These are phyloP conservation scores for Pogonocichla stellata DNA, from an alignment of 2,113 vertebrate genomes.

Conservation along the genomic window DNA sequence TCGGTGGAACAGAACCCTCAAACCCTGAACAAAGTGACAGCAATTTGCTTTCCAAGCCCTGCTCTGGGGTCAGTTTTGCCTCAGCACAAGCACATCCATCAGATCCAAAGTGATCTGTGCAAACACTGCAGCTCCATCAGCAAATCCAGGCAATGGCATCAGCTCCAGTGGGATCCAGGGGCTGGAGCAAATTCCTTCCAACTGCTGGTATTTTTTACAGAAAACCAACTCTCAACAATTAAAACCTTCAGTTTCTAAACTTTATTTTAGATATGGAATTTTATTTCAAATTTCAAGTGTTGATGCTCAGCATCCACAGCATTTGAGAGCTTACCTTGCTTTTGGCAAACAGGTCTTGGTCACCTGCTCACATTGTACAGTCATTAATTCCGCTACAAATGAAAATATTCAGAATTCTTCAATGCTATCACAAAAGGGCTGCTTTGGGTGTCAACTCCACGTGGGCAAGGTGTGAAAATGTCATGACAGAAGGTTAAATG, in stretches of 20 bases:
- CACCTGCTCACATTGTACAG: not conserved
- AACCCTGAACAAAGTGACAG: not conserved
- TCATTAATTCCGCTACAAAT: not conserved
- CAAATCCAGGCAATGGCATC: not conserved
- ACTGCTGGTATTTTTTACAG: not conserved
- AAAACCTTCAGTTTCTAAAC: not conserved
- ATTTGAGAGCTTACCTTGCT: not conserved
- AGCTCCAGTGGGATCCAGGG: not conserved
- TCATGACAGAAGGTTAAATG: not conserved
- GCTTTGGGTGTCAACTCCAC: not conserved
- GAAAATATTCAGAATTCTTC: not conserved
- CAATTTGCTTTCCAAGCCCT: not conserved
- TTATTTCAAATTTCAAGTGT: not conserved
- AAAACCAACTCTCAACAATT: not conserved
- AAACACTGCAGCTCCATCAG: not conserved
- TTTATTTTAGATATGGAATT: not conserved
- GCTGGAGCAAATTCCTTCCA: not conserved
- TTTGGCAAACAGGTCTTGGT: not conserved
- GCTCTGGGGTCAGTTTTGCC: not conserved
- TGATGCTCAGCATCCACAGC: not conserved
- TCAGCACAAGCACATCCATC: not conserved
- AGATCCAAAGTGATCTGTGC: not conserved
- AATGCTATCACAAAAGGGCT: not conserved
- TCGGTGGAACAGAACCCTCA: not conserved
- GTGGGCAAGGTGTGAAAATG: not conserved